Evolutionary conservation across 2,888 invertebrate genomes (phyloP).

Genomic region (Caenorhabditis wallacei): DNA sequence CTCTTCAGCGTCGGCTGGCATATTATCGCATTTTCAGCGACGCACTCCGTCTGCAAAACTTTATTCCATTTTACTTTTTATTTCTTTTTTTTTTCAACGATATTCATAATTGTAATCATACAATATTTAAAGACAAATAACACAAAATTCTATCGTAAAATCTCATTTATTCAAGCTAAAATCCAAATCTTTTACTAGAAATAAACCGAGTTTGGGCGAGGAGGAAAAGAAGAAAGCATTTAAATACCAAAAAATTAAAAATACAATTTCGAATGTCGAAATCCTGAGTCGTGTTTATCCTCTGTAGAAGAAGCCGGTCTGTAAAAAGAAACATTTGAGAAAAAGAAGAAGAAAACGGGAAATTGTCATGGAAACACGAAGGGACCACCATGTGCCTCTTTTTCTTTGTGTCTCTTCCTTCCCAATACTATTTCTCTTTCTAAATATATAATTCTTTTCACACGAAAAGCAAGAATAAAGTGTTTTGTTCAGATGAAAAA

Average conservation of each 20-base stretch:
- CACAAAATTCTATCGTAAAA: neutral
- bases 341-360: conserved; percentile 11
- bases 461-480: neutral
- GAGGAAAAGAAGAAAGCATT: conserved; percentile 4
- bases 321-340: conserved; percentile 27
- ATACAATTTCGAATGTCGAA: neutral
- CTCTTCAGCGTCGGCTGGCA: conserved; percentile 18
- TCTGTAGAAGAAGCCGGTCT: conserved; percentile 64
- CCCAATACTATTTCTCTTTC: neutral
- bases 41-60: conserved; percentile 4
- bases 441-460: conserved; percentile 19
- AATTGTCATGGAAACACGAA: conserved; percentile 20
- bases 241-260: neutral
- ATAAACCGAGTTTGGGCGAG: conserved; percentile 12
- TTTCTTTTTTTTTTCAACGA: neutral
- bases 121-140: neutral
- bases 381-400: conserved; percentile 13
- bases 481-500: neutral
- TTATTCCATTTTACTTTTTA: neutral
- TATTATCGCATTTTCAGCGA: conserved; percentile 40
- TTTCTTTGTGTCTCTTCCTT: conserved; percentile 20
- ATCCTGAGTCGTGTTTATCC: conserved; percentile 9
- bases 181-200: conserved; percentile 22
- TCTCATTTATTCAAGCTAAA: conserved; percentile 19
- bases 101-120: conserved; percentile 13